Evolutionary conservation across 2,113 vertebrate species (phyloP), one percentile per base, ranked within the genome.

Genomic region (Phodopus roborovskii): DNA sequence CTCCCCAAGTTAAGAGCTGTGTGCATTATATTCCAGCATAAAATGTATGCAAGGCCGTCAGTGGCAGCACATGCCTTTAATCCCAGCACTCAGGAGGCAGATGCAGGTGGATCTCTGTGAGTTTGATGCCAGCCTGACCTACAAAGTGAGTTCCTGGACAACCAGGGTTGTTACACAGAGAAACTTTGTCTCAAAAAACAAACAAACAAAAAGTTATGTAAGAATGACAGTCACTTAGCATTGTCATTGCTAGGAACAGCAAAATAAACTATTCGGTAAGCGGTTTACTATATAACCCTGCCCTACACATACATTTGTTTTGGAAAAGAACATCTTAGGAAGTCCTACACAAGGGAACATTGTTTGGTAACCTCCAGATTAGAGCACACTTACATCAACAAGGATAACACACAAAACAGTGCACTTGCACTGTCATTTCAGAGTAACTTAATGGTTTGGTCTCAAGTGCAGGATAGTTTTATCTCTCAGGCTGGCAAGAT

Each of bases 311-410:
- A 50, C 56, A 28, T 89, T 70, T 92, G 62, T 92, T 94, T 88
- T 90, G 50, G 66, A 53, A 85, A 16, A 39, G 48, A 78, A 90
- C 36, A 74, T 90, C 73, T 84, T 92, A 70, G 96, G 75, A 78
- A 50, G 60, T 45, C 71, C n/a, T 75, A 73, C 15, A 90, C 28
- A 94, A 92, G 87, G 87, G 58, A 90, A 96, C 75, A 10, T 33
- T 93, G 22, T 22, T 93, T 81, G 94, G 83, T 75, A 90, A 94
- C 71, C 93, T 87, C 89, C 64, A 71, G 20, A 95, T 77, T 66
- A 87, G 66, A 97, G 91, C 77, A 96, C 68, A 95, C 58, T 62
- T 73, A 92, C 36, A 92, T 90, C 42, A 85, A 95, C 30, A 95
- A 91, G n/a, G 22, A 83, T 81, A 78, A 95, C 42, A 95, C 33